Conservation (phyloP, 2,888 invertebrate genomes). For the Morpho helenor region DNA sequence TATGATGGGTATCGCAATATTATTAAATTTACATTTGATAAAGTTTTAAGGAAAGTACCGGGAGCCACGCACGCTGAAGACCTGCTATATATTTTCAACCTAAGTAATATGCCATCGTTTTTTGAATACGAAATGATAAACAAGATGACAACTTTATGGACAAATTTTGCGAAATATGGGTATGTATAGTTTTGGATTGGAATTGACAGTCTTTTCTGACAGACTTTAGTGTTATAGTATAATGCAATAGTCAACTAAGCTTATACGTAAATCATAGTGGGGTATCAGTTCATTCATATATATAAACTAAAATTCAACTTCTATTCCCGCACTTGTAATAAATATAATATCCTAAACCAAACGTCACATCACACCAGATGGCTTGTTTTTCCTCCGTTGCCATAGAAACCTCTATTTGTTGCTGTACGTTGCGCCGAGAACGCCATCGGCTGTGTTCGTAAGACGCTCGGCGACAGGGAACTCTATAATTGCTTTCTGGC, state of each 20-base stretch:
- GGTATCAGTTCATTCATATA: too few relatives aligned
- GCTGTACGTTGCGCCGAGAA: too few relatives aligned
- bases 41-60: conserved; percentile 30
- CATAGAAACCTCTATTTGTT: too few relatives aligned
- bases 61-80: conserved; percentile 63
- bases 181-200: conserved; percentile 28
- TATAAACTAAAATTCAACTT: too few relatives aligned
- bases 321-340: too few relatives aligned
- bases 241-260: not conserved
- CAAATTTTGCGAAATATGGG: conserved; percentile 61
- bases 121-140: conserved; percentile 44
- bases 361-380: too few relatives aligned
- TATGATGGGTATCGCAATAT: conserved; percentile 51
- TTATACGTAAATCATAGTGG: too few relatives aligned
- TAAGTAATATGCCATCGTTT: conserved; percentile 34
- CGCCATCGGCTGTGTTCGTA: too few relatives aligned
- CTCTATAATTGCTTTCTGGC: too few relatives aligned
- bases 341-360: too few relatives aligned
- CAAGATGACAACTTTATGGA: conserved; percentile 51
- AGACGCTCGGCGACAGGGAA: too few relatives aligned
- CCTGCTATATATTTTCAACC: conserved; percentile 58
- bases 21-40: conserved; percentile 34
- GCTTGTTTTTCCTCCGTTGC: too few relatives aligned
- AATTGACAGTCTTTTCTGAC: not conserved
- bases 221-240: not conserved